Percentiles rank a stretch among this genome's conserved stretches.
Evolutionary conservation across 2,797 vertebrate species (phyloP).

Genomic region (Kryptopterus vitreolus): DNA sequence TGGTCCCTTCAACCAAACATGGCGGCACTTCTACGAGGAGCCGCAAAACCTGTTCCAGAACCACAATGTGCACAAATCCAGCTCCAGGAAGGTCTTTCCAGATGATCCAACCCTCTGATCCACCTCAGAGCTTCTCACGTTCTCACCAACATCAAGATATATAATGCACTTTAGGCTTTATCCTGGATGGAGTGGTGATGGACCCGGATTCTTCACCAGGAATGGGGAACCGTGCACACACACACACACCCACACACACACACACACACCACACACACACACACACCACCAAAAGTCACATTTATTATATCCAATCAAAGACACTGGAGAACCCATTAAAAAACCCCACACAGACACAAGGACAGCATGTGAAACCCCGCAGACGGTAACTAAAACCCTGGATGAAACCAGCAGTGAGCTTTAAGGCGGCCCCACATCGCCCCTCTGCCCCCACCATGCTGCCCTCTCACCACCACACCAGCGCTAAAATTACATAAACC

Average conservation of each 20-base stretch:
- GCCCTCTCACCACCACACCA: neutral
- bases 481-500: neutral
- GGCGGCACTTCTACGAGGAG: too few species aligned
- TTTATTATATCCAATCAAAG: neutral
- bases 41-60: too few species aligned
- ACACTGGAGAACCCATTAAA: neutral
- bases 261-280: neutral
- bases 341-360: neutral
- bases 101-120: too few species aligned
- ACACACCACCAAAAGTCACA: neutral
- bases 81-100: too few species aligned
- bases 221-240: neutral
- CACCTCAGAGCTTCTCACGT: too few species aligned
- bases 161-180: too few species aligned
- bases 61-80: too few species aligned
- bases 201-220: neutral
- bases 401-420: neutral
- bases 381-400: neutral
- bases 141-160: too few species aligned
- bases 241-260: neutral
- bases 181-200: neutral
- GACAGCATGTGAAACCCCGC: slow-evolving; percentile 6
- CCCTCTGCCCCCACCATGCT: neutral
- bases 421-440: neutral
- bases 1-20: too few species aligned